Evolutionary conservation across 2,113 vertebrate species (phyloP).

Genomic region (Corvus hawaiiensis): DNA sequence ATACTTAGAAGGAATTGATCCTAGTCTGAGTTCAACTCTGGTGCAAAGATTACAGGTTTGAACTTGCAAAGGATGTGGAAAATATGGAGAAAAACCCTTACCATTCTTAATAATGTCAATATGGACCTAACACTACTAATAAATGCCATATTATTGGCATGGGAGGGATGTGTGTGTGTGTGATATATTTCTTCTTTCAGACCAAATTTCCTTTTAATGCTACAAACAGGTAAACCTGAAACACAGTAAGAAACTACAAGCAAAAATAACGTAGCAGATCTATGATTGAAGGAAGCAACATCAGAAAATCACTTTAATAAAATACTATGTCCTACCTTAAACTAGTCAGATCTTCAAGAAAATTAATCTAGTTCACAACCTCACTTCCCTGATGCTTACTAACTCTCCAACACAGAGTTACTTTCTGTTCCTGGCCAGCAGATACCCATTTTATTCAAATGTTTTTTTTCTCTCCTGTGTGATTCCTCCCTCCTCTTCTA

Average conservation of each 20-base stretch:
- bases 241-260: neutral
- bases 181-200: neutral
- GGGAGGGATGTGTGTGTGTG: accelerated
- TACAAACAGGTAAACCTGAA: neutral
- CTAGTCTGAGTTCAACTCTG: neutral
- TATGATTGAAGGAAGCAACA: neutral
- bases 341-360: neutral
- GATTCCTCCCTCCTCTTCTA: neutral
- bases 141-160: neutral
- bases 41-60: neutral
- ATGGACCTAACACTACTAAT: neutral
- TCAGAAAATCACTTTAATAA: neutral
- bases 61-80: neutral
- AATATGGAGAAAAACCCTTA: neutral
- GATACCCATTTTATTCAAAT: neutral
- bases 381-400: neutral
- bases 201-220: neutral
- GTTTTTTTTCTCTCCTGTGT: neutral
- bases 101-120: neutral
- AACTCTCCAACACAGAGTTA: neutral
- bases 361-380: neutral
- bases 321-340: neutral
- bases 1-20: neutral
- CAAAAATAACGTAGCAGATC: neutral
- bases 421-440: neutral